phyloP scores from a whole-genome alignment of 2,113 vertebrate genomes.

The Puffinus mauretanicus region DNA sequence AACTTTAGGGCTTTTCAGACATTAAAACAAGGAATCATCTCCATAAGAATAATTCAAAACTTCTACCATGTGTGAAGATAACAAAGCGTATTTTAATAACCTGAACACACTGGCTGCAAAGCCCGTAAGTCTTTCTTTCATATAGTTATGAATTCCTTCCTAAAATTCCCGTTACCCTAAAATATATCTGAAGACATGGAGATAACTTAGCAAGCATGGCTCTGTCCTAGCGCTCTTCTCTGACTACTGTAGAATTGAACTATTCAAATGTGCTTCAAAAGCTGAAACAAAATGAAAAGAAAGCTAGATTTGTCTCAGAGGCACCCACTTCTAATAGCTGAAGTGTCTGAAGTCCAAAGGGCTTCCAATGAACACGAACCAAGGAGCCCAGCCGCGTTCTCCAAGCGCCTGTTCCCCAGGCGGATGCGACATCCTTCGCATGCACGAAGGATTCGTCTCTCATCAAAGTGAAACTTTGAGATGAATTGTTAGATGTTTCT shows the following conservation, averaged over 20 bases:
- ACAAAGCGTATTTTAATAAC: slow-evolving; percentile 57
- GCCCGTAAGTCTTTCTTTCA: neutral
- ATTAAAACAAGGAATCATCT: neutral
- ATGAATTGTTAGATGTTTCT: neutral
- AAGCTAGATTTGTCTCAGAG: neutral
- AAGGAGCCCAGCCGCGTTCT: neutral
- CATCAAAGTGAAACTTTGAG: neutral
- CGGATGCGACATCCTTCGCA: neutral
- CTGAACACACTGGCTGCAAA: neutral
- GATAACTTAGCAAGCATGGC: neutral
- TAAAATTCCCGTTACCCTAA: neutral
- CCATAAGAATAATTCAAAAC: slow-evolving; percentile 19
- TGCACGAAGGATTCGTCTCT: neutral
- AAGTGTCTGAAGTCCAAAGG: slow-evolving; percentile 24
- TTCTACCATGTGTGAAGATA: slow-evolving; percentile 29
- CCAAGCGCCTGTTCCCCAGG: neutral
- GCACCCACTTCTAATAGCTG: neutral
- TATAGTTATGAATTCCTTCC: neutral
- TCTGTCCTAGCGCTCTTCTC: neutral
- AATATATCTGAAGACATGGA: neutral
- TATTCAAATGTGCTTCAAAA: slow-evolving; percentile 47
- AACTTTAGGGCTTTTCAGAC: slow-evolving; percentile 18
- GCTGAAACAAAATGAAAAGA: neutral
- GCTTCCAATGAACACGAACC: neutral
- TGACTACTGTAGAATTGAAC: neutral